Conservation (phyloP, 2,113 vertebrate species). For the Corythoichthys intestinalis region DNA sequence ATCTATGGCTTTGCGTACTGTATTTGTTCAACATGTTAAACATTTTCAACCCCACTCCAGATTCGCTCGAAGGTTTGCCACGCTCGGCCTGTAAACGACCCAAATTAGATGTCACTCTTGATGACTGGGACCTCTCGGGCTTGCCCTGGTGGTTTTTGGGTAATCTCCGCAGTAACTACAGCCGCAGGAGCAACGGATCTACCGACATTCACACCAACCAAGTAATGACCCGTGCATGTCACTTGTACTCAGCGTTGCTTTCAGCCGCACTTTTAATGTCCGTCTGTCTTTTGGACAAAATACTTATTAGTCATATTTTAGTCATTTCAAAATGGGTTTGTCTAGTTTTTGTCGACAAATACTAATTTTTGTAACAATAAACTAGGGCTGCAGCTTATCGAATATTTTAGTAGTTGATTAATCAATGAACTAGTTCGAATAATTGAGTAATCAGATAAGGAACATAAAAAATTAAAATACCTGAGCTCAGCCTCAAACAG, state of each 20-base stretch:
- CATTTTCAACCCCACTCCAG: constrained; percentile 38
- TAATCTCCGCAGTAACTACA: constrained; percentile 88
- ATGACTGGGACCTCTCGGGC: constrained; percentile 93
- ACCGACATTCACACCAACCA: constrained; percentile 96
- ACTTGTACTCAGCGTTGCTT: background rate
- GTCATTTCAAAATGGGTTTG: too few species aligned
- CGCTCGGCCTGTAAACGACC: constrained; percentile 79
- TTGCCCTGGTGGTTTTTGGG: constrained; percentile 99
- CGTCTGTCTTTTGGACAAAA: too few species aligned
- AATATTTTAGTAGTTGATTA: too few species aligned
- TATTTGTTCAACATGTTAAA: background rate
- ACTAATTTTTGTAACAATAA: too few species aligned
- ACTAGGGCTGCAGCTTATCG: too few species aligned
- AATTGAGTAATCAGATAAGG: too few species aligned
- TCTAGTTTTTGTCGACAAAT: too few species aligned
- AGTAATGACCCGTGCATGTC: constrained; percentile 68
- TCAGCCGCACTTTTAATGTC: too few species aligned
- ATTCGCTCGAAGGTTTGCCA: constrained; percentile 72
- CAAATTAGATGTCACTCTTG: constrained; percentile 84
- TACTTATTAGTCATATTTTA: too few species aligned
- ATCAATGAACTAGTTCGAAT: too few species aligned
- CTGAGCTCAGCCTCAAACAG: too few species aligned
- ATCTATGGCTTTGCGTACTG: background rate
- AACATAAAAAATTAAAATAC: too few species aligned
- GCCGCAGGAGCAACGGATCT: constrained; percentile 87